These are phyloP conservation scores for Coenonympha arcania DNA, from an alignment of 2,888 invertebrate species.

Conservation along the genomic window DNA sequence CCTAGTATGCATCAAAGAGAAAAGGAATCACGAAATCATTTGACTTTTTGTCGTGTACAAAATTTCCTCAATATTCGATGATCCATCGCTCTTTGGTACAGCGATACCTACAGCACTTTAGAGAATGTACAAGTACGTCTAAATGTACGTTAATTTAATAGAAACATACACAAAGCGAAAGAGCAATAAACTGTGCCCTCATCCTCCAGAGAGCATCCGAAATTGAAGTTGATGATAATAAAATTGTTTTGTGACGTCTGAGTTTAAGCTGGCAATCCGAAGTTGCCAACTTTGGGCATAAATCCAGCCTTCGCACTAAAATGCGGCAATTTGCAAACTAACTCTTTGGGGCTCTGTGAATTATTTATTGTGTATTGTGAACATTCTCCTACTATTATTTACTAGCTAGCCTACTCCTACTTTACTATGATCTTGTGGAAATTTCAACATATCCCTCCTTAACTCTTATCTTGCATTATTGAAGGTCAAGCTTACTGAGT, in stretches of 20 bases:
- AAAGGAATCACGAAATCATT: no score
- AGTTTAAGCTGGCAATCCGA: neutral
- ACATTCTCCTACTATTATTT: neutral
- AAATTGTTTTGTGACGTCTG: conserved; percentile 1
- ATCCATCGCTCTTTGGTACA: no score
- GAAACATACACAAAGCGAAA: neutral
- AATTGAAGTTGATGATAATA: conserved; percentile 2
- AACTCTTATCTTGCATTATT: no score
- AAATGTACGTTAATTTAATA: neutral
- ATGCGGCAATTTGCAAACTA: conserved; percentile 3
- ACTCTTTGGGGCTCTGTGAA: neutral
- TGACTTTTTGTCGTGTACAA: no score
- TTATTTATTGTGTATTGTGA: neutral
- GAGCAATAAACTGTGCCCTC: neutral
- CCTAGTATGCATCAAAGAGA: no score
- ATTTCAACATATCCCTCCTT: no score
- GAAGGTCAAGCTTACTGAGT: no score
- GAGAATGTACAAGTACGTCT: no score
- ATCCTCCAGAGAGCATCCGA: neutral
- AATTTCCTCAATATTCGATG: no score
- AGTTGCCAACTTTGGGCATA: neutral
- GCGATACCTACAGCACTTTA: no score
- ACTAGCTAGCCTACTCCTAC: no score
- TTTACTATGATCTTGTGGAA: no score
- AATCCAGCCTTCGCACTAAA: neutral